phyloP scores from a whole-genome alignment of 2,888 invertebrate genomes.

The Dicycla oo region DNA sequence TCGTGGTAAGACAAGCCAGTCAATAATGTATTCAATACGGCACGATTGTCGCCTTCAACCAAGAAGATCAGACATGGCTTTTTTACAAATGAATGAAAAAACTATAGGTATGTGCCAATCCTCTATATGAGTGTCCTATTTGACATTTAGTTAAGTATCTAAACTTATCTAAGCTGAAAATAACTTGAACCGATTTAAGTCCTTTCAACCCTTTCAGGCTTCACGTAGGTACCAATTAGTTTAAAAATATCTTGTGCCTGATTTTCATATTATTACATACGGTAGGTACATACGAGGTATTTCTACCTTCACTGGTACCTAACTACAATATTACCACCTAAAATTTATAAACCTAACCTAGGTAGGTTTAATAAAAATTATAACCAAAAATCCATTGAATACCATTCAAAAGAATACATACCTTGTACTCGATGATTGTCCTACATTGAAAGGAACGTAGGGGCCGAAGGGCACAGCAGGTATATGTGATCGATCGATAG shows the following conservation, averaged over 20 bases:
- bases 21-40: background rate
- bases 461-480: slow-evolving; percentile 68
- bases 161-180: slow-evolving; percentile 5
- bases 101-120: background rate
- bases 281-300: background rate
- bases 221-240: slow-evolving; percentile 4
- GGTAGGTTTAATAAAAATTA: slow-evolving; percentile 1
- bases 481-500: slow-evolving; percentile 80
- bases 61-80: no score
- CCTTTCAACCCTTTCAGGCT: background rate
- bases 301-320: background rate
- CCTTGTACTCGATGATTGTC: slow-evolving; percentile 65
- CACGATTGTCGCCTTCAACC: no score
- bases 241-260: slow-evolving; percentile 6
- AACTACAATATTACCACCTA: background rate
- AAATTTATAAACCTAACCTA: slow-evolving; percentile 1
- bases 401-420: slow-evolving; percentile 45
- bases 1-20: background rate
- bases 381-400: slow-evolving; percentile 13
- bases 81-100: background rate
- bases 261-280: background rate
- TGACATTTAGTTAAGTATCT: background rate
- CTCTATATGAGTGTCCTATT: background rate
- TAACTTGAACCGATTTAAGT: slow-evolving; percentile 2
- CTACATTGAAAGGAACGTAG: slow-evolving; percentile 67